Evolutionary conservation across 2,888 invertebrate species (phyloP).

Genomic region (Drosophila leonis): DNA sequence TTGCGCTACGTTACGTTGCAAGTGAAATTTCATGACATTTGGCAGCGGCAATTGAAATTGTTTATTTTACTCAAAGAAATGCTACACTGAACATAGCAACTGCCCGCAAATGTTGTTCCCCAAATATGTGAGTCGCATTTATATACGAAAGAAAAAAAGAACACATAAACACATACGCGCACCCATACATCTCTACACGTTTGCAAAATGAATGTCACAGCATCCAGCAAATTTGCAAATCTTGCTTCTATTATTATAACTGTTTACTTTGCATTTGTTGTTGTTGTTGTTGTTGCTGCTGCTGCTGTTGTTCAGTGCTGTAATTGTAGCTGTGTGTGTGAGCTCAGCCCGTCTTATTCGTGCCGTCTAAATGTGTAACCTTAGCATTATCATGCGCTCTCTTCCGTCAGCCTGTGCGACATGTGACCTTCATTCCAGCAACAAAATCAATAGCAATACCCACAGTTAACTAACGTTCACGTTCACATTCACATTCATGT

Average conservation of each 20-base stretch:
- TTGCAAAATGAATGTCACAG: conserved; percentile 38
- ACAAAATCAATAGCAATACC: conserved; percentile 81
- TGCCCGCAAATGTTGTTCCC: conserved; percentile 74
- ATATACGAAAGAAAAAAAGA: conserved; percentile 20
- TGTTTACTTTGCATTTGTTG: conserved; percentile 26
- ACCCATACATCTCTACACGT: conserved; percentile 9
- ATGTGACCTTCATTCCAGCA: conserved; percentile 82
- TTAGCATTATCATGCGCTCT: conserved; percentile 58
- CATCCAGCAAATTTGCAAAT: conserved; percentile 37
- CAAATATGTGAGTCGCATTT: conserved; percentile 70
- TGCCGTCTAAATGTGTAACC: conserved; percentile 45
- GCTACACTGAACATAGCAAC: conserved; percentile 55
- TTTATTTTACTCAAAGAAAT: conserved; percentile 44
- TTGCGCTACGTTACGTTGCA: conserved; percentile 68
- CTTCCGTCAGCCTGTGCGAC: conserved; percentile 49
- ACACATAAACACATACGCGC: conserved; percentile 21
- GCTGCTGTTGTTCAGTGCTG: conserved; percentile 14
- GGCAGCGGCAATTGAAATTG: conserved; percentile 60
- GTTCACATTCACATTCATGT: conserved; percentile 52
- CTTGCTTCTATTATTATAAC: conserved; percentile 31
- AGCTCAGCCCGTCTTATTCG: conserved; percentile 5
- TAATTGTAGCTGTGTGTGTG: conserved; percentile 7
- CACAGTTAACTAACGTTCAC: conserved; percentile 58
- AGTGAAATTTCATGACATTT: conserved; percentile 69
- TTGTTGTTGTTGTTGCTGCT: conserved; percentile 14